Conservation (phyloP, 1,140 invertebrate genomes). For the Atopsyche davidsoni region DNA sequence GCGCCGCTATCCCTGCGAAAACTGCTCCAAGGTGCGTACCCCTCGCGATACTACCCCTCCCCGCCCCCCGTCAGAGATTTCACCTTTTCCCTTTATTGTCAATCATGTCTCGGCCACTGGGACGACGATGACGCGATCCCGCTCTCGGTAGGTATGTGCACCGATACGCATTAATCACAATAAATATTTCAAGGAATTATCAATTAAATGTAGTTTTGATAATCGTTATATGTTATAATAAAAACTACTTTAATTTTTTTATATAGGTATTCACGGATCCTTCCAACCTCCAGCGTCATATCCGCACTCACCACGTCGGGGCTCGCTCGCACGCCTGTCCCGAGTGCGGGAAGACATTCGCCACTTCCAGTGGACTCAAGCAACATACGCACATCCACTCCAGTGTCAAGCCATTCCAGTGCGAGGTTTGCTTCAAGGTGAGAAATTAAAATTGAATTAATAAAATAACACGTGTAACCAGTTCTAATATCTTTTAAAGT, state of each 20-base stretch:
- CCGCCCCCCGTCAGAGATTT: too few relatives aligned
- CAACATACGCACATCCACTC: conserved; percentile 99
- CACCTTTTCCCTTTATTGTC: conserved; percentile 10
- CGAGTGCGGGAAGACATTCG: conserved; percentile 98
- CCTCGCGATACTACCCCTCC: too few relatives aligned
- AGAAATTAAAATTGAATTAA: conserved; percentile 23
- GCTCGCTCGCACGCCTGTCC: conserved; percentile 91
- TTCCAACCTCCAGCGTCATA: conserved; percentile 93
- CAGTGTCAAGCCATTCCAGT: conserved; percentile 96
- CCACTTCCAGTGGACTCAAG: conserved; percentile 93
- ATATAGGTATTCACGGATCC: conserved; percentile 87
- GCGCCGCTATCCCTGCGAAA: conserved; percentile 85
- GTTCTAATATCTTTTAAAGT: too few relatives aligned
- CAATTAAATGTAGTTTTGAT: neutral
- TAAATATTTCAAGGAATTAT: neutral
- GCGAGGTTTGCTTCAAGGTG: conserved; percentile 82
- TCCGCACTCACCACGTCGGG: conserved; percentile 87
- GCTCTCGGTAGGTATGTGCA: conserved; percentile 17
- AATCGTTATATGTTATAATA: neutral
- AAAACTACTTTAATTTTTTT: neutral
- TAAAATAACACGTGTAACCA: neutral
- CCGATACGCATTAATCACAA: neutral
- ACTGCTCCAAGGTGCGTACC: conserved; percentile 88
- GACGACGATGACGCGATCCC: neutral
- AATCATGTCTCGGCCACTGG: conserved; percentile 20